These are phyloP conservation scores for Coelinius sp. DNA, from an alignment of 2,888 invertebrate species.

Conservation along the genomic window DNA sequence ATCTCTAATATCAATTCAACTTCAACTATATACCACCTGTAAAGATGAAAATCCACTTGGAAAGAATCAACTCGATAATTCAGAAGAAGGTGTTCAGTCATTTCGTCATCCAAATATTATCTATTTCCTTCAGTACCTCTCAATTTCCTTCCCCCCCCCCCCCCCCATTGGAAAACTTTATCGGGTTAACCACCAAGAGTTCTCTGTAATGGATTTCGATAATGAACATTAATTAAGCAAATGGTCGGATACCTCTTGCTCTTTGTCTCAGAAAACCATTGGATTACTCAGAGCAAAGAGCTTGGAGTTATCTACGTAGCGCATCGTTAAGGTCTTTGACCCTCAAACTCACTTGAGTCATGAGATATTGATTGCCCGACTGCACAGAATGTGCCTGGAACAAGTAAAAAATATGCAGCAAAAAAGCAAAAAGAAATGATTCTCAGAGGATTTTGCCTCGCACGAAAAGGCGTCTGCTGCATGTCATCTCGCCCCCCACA, in stretches of 20 bases:
- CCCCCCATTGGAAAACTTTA: conserved; percentile 21
- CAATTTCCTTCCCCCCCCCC: neutral
- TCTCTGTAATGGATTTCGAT: conserved; percentile 42
- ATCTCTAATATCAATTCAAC: too few relatives aligned
- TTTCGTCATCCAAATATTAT: conserved; percentile 10
- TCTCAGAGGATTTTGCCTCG: conserved; percentile 13
- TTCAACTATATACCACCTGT: neutral
- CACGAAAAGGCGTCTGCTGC: conserved; percentile 22
- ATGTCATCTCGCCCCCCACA: conserved; percentile 24
- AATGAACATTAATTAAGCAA: conserved; percentile 51
- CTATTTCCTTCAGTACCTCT: neutral
- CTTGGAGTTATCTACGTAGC: neutral
- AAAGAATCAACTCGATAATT: conserved; percentile 4
- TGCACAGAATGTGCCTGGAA: conserved; percentile 9
- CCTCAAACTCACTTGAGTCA: conserved; percentile 27
- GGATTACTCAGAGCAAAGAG: conserved; percentile 4
- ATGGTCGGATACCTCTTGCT: conserved; percentile 4
- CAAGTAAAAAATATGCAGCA: neutral
- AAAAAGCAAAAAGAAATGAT: conserved; percentile 4
- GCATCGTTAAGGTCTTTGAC: conserved; percentile 30
- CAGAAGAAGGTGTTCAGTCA: conserved; percentile 12
- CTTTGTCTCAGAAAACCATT: conserved; percentile 9
- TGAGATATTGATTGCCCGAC: conserved; percentile 32
- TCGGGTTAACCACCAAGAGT: conserved; percentile 41
- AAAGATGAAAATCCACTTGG: neutral